Evolutionary conservation across 2,888 invertebrate genomes (phyloP).

Genomic region (Erpobdella octoculata): DNA sequence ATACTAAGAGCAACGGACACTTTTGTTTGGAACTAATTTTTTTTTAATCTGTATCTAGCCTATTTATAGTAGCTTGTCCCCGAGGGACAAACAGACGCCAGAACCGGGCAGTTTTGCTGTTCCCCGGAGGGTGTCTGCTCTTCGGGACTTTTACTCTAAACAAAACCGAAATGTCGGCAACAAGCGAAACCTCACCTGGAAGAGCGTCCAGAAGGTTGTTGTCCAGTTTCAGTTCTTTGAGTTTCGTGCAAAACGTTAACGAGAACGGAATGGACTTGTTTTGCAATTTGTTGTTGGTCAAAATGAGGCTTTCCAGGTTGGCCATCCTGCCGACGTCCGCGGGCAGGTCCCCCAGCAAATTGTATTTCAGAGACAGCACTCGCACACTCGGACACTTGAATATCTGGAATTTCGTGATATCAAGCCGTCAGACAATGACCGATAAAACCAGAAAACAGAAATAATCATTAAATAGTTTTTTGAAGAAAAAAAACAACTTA

Average conservation of each 20-base stretch:
- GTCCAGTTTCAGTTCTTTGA: constrained; percentile 52
- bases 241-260: constrained; percentile 50
- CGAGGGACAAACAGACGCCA: no score
- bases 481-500: no score
- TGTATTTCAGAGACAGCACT: constrained; percentile 53
- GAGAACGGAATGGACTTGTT: constrained; percentile 54
- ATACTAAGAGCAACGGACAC: no score
- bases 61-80: no score
- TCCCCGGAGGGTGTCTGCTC: no score
- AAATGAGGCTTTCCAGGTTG: constrained; percentile 50
- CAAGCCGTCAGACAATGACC: neutral
- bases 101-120: no score
- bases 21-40: no score
- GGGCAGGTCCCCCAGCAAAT: constrained; percentile 52
- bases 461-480: neutral
- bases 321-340: constrained; percentile 53
- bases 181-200: constrained; percentile 47
- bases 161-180: no score
- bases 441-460: neutral
- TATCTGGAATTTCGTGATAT: constrained; percentile 42
- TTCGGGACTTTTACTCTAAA: no score
- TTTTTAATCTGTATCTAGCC: no score
- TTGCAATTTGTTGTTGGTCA: constrained; percentile 54
- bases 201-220: constrained; percentile 55
- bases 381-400: constrained; percentile 52